Evolutionary conservation across 2,797 vertebrate species (phyloP).

Genomic region (Salarias fasciatus): DNA sequence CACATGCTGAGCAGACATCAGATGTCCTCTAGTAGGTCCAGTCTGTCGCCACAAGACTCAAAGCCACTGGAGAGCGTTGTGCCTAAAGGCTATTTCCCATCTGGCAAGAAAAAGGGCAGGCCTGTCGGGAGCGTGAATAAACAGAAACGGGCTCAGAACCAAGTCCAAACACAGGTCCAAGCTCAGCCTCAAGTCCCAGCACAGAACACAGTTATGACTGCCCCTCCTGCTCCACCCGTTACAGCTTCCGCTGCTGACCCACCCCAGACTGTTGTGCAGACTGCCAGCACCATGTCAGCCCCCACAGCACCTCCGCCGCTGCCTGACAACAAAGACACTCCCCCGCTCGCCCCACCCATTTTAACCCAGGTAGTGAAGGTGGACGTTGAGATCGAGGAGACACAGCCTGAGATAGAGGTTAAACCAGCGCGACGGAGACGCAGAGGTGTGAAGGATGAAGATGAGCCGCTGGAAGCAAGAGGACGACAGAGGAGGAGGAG

Average conservation of each 20-base stretch:
- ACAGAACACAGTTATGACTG: conserved; percentile 53
- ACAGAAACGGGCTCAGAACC: conserved; percentile 90
- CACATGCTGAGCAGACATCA: conserved; percentile 79
- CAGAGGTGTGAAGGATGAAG: conserved; percentile 76
- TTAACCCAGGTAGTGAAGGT: conserved; percentile 77
- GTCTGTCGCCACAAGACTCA: conserved; percentile 75
- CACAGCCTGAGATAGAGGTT: conserved; percentile 71
- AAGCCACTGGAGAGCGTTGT: conserved; percentile 80
- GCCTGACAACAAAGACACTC: conserved; percentile 53
- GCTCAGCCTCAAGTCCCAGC: conserved; percentile 42
- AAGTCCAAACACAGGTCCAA: conserved; percentile 68
- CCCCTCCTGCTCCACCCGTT: conserved; percentile 46
- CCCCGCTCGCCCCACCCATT: conserved; percentile 60
- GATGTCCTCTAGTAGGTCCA: conserved; percentile 75
- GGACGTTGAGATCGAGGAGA: conserved; percentile 79
- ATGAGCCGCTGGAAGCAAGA: conserved; percentile 49
- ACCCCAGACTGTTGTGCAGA: conserved; percentile 39
- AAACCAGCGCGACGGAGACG: conserved; percentile 77
- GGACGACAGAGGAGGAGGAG: conserved; percentile 78
- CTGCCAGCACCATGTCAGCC: conserved; percentile 40
- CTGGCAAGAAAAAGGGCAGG: conserved; percentile 97
- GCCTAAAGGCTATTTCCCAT: conserved; percentile 98
- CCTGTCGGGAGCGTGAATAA: conserved; percentile 99
- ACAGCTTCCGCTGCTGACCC: conserved; percentile 59
- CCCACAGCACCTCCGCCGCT: conserved; percentile 38